Conservation (phyloP, 2,888 invertebrate species). For the Choreutis nemorana region DNA sequence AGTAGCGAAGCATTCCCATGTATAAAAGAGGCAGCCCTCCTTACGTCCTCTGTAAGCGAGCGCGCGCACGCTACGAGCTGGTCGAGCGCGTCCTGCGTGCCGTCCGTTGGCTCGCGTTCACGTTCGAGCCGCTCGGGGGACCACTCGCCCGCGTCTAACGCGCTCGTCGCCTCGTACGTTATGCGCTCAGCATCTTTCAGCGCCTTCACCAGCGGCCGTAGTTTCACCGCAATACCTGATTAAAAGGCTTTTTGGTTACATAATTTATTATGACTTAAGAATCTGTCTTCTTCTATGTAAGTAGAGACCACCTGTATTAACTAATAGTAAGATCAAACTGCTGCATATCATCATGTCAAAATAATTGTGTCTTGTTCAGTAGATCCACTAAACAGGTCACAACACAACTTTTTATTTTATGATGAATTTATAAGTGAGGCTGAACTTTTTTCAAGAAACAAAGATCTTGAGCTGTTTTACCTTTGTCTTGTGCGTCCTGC, state of each 20-base stretch:
- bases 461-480: no score
- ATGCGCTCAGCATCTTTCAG: constrained; percentile 81
- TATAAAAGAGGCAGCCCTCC: constrained; percentile 89
- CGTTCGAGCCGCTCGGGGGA: constrained; percentile 71
- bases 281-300: no score
- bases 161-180: constrained; percentile 78
- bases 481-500: constrained; percentile 81
- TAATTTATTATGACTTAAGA: not conserved
- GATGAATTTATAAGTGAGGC: no score
- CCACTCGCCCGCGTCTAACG: constrained; percentile 82
- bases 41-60: constrained; percentile 87
- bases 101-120: constrained; percentile 58
- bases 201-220: constrained; percentile 81
- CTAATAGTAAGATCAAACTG: no score
- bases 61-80: constrained; percentile 88
- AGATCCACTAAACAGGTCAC: no score
- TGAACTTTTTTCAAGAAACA: no score
- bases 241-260: constrained; percentile 2
- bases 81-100: constrained; percentile 83
- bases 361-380: no score
- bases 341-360: no score
- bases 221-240: constrained; percentile 71
- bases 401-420: no score
- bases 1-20: constrained; percentile 83
- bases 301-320: no score